Base-by-base conservation (phyloP, 1,140 invertebrate genomes). In the Idris sp. region DNA sequence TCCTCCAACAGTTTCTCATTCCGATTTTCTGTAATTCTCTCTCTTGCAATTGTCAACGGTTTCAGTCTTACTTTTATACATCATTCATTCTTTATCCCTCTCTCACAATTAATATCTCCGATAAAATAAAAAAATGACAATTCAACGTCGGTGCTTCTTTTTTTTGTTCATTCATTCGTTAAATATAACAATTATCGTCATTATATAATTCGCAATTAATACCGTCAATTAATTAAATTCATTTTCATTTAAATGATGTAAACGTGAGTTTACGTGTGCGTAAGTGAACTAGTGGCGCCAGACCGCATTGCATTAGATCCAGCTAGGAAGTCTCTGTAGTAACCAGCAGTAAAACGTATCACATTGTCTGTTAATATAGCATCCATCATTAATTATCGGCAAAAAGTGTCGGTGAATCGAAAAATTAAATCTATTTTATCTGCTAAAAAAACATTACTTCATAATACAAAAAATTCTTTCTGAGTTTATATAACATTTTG, bases 341-440 rank as follows among this genome's bases (percentile, higher is more conserved):
- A 87, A 86, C 86, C 85, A 88, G 86, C 81, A 83, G 86, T 88
- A 87, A 83, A 88, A 88, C 83, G 83, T 88, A 88, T 88, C 86
- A 88, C 86, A 88, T 76, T 83, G 82, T 88, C 84, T 86, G 83
- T 76, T n/a, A n/a, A n/a, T 76, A 69, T 85, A 88, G 85, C 86
- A 84, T 87, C 85, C 82, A 85, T 86, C 77, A 71, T 83, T 79
- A 79, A 81, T 83, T 59, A 80, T 83, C 81, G 84, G 83, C 46
- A 40, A 76, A 82, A 82, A 80, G 71, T 71, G 81, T 83, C 77
- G 56, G 73, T 43, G 73, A 75, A 68, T 80, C 81, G n/a, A n/a
- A n/a, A n/a, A n/a, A n/a, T n/a, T n/a, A n/a, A n/a, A n/a, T n/a
- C n/a, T n/a, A n/a, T n/a, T n/a, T n/a, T n/a, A n/a, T n/a, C n/a